A percentile compares a stretch with the other conserved stretches of the same genome.
Conservation (phyloP, 2,797 vertebrate genomes). For the Columba guinea region DNA sequence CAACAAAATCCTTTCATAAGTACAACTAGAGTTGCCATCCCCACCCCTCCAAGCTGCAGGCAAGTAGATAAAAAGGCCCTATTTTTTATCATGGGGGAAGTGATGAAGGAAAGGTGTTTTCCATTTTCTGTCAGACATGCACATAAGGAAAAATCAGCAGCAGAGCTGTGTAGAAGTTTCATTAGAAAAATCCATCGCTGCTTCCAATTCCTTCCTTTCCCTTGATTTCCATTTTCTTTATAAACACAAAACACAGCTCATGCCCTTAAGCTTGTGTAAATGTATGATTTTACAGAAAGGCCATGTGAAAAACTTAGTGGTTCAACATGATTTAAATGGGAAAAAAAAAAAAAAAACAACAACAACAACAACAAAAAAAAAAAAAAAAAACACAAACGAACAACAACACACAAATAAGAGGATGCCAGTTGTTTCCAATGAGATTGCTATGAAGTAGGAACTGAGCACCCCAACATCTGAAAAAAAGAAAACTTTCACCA, state of each 20-base stretch:
- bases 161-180: not conserved
- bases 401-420: not conserved
- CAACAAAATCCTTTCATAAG: not conserved
- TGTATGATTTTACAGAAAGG: not conserved
- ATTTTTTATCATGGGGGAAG: not conserved
- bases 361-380: not conserved
- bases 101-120: not conserved
- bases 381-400: not conserved
- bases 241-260: not conserved
- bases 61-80: not conserved
- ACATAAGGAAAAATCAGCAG: not conserved
- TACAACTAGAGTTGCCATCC: not conserved
- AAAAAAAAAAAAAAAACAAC: not conserved
- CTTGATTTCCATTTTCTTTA: not conserved
- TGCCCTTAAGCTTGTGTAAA: not conserved
- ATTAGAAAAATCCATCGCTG: not conserved
- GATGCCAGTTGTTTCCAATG: not conserved
- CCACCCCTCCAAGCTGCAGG: not conserved
- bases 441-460: not conserved
- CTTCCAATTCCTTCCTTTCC: not conserved
- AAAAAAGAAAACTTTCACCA: not conserved
- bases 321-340: not conserved
- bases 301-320: not conserved
- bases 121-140: not conserved
- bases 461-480: not conserved